A percentile compares a stretch with the other conserved stretches of the same genome.
phyloP scores from a whole-genome alignment of 1,140 invertebrate species.

The Calliphora vicina region DNA sequence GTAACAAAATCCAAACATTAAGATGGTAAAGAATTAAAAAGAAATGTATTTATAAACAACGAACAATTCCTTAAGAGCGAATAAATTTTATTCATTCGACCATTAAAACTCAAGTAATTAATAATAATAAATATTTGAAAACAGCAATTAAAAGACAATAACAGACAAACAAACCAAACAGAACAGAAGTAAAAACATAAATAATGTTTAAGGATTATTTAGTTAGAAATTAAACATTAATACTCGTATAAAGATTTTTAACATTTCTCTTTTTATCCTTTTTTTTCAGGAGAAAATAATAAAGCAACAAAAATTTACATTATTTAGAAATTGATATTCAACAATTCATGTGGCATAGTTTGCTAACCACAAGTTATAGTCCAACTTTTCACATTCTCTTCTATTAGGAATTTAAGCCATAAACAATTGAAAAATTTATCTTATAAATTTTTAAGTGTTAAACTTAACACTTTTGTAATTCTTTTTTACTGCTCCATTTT shows the following conservation, averaged over 20 bases:
- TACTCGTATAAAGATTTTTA: neutral
- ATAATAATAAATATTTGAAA: constrained; percentile 5
- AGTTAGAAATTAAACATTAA: neutral
- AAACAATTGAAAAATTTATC: neutral
- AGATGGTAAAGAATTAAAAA: neutral
- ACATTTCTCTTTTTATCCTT: neutral
- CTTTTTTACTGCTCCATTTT: neutral
- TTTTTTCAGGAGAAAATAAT: neutral
- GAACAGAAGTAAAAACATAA: neutral
- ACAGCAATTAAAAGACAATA: constrained; percentile 8
- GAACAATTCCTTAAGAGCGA: neutral
- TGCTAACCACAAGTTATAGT: neutral
- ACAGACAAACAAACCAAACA: neutral
- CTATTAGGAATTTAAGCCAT: neutral
- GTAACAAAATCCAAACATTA: neutral
- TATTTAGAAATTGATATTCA: neutral
- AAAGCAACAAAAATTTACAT: neutral
- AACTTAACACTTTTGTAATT: neutral
- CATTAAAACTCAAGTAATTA: constrained; percentile 15
- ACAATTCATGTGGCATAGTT: neutral
- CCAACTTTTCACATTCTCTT: neutral
- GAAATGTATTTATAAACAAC: neutral
- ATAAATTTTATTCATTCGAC: neutral
- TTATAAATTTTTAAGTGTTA: neutral
- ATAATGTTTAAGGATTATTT: neutral